phyloP scores from a whole-genome alignment of 2,797 vertebrate genomes.

The Clarias laeviceps region DNA sequence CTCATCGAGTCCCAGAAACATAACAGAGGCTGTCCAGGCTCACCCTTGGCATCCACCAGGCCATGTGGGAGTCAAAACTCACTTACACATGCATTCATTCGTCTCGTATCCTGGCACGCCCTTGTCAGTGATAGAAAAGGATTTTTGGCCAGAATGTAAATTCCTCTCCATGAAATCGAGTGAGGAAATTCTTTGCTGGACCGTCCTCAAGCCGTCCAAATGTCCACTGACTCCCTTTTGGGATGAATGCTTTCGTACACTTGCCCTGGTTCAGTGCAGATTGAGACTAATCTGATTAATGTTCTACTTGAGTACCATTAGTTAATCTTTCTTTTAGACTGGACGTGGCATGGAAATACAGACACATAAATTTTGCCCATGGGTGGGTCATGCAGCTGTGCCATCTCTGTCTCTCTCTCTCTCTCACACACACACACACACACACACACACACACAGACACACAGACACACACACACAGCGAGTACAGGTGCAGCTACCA shows the following conservation, averaged over 20 bases:
- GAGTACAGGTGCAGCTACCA: constrained; percentile 7
- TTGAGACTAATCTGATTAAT: constrained; percentile 11
- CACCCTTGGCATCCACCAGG: constrained; percentile 28
- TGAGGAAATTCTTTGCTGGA: constrained; percentile 34
- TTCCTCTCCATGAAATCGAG: constrained; percentile 33
- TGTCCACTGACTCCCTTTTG: constrained; percentile 22
- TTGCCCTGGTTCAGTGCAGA: constrained; percentile 1
- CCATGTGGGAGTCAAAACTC: constrained; percentile 15
- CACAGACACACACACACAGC: background rate
- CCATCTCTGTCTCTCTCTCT: background rate
- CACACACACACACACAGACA: background rate
- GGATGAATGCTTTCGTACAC: constrained; percentile 21
- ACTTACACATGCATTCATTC: constrained; percentile 8
- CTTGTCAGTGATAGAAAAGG: constrained; percentile 28
- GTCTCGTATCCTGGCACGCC: constrained; percentile 30
- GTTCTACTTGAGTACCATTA: background rate
- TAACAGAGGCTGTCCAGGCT: constrained; percentile 20
- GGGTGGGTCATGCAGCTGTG: background rate
- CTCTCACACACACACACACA: background rate
- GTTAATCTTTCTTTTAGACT: constrained; percentile 6
- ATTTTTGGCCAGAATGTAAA: constrained; percentile 32
- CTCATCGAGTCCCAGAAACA: constrained; percentile 15
- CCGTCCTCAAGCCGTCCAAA: constrained; percentile 11
- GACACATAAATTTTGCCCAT: background rate
- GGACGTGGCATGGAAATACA: background rate